Evolutionary conservation across 2,797 vertebrate species (phyloP), one percentile per base, ranked within the genome.

Genomic region (Atherinosoma microstoma): DNA sequence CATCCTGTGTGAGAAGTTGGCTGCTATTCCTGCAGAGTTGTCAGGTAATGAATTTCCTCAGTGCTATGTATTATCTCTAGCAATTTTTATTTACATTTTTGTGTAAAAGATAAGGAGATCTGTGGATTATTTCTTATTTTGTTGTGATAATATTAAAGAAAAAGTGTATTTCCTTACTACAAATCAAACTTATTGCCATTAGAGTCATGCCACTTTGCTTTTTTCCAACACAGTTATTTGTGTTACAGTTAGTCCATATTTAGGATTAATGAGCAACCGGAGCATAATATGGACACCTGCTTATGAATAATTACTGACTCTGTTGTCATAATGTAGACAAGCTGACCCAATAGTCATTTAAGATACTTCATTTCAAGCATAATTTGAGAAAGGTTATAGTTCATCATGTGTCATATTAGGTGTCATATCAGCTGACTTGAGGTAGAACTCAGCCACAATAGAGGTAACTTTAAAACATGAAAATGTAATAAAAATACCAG

Each of bases 1-100:
- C 89, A 94, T 96, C 82, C 89, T 96, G 53, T 94, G 95, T 3
- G 95, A 96, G 81, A 94, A 72, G 83, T 68, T 96, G 74, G 83
- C 81, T 6, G 73, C 80, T 5, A 54, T 88, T 11, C 86, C 90
- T 24, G 77, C 89, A 29, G 84, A 91, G 49, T 29, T 91, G 74
- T 79, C 87, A 71, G 83, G 86, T 90, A 83, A 79, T 5, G 4
- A 24, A 4, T 64, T 24, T 47, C 38, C 24, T 16, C 15, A 12
- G 35, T 42, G 13, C 40, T 63, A 2, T 47, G 6, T 9, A 34
- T 12, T 16, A 6, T 27, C 1, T 62, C 3, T 62, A 15, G 2
- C 12, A 27, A 54, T 53, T 12, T 53, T 54, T 6, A 12, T 27
- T 15, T 16, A 29, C 6, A 29, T 29, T 29, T 29, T 22, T 53